A percentile compares a stretch with the other conserved stretches of the same genome.
Evolutionary conservation across 53 echinoderm and acorn worm genomes (phyloP).

Genomic region (Henricia sp.): DNA sequence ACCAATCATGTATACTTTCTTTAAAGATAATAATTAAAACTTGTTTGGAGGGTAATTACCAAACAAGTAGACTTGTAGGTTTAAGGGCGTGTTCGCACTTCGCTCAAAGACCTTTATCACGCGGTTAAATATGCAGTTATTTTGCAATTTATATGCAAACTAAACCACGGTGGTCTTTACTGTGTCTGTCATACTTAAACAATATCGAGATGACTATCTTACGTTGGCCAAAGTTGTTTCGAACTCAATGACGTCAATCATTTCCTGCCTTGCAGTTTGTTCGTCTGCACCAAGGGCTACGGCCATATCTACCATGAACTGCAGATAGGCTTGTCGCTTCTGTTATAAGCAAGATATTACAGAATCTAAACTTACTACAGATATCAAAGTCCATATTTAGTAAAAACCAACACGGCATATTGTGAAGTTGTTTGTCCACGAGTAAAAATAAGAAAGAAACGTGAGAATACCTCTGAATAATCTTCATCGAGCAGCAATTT

Average conservation of each 20-base stretch:
- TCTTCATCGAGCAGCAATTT: conserved; percentile 22
- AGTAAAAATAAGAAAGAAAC: too few species aligned
- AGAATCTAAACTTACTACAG: too few species aligned
- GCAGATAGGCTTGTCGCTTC: conserved; percentile 69
- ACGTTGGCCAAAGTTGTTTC: conserved; percentile 73
- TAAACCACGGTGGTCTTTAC: too few species aligned
- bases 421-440: too few species aligned
- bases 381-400: too few species aligned
- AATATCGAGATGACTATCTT: conserved; percentile 16
- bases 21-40: too few species aligned
- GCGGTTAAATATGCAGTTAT: too few species aligned
- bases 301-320: conserved; percentile 63
- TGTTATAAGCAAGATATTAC: background rate
- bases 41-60: too few species aligned
- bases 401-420: too few species aligned
- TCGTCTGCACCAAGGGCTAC: conserved; percentile 55
- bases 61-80: too few species aligned
- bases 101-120: background rate
- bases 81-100: background rate
- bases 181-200: background rate
- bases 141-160: too few species aligned
- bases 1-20: too few species aligned
- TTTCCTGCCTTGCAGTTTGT: conserved; percentile 29
- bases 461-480: conserved; percentile 59
- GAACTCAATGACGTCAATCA: conserved; percentile 62